Conservation (phyloP, 2,797 vertebrate genomes). For the Neopelma chrysocephalum region DNA sequence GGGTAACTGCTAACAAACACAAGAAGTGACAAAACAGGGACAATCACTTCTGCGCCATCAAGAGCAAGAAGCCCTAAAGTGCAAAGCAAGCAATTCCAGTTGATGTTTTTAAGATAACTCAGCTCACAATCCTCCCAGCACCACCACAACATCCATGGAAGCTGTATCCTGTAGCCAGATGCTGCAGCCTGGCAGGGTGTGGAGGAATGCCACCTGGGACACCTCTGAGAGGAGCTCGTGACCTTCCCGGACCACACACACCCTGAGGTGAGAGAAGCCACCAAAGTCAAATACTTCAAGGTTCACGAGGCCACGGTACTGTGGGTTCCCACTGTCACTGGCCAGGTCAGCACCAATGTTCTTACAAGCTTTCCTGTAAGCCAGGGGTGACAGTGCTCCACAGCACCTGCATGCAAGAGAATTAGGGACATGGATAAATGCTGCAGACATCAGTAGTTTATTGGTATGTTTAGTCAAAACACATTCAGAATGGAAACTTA, state of each 20-base stretch:
- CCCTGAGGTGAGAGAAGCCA: neutral
- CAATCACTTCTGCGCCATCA: neutral
- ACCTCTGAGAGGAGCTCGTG: accelerated
- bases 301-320: accelerated
- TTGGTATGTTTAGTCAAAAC: slow-evolving; percentile 94
- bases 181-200: accelerated
- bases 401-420: slow-evolving; percentile 59
- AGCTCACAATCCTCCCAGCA: neutral
- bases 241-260: accelerated
- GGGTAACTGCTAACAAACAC: neutral
- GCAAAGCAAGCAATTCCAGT: neutral
- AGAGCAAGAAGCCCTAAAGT: accelerated
- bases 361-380: neutral
- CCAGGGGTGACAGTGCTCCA: neutral
- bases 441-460: slow-evolving; percentile 99
- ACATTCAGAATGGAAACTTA: slow-evolving; percentile 92
- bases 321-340: neutral
- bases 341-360: neutral
- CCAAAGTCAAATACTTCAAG: neutral
- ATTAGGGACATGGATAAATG: slow-evolving; percentile 80
- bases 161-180: accelerated
- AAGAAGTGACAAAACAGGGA: accelerated
- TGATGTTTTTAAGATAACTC: no score
- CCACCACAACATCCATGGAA: accelerated
- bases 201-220: neutral